Evolutionary conservation across 2,113 vertebrate species (phyloP).

Genomic region (Haliaeetus leucogaster): DNA sequence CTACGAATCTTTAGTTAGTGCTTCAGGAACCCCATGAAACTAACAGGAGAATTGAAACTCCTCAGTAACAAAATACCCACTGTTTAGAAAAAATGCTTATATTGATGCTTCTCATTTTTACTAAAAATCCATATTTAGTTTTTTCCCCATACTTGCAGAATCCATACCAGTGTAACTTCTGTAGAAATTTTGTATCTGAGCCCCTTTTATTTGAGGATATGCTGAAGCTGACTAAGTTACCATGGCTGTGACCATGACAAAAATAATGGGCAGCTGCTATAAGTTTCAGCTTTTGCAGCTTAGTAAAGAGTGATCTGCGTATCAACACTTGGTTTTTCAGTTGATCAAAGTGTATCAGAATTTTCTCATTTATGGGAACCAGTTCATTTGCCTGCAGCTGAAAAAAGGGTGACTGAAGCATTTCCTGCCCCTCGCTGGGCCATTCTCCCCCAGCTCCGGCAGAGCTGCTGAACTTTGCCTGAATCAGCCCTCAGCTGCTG

Average conservation of each 20-base stretch:
- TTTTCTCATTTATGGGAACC: neutral
- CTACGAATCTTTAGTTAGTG: neutral
- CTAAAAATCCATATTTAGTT: neutral
- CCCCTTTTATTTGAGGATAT: neutral
- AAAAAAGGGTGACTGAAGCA: neutral
- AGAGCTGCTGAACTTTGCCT: neutral
- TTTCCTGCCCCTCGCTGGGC: neutral
- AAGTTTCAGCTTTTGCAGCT: neutral
- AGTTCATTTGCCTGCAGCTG: neutral
- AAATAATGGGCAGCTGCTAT: neutral
- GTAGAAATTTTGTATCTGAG: neutral
- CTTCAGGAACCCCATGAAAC: neutral
- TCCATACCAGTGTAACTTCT: neutral
- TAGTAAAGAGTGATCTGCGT: neutral
- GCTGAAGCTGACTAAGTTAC: neutral
- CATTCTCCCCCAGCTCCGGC: rapidly evolving
- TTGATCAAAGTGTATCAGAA: neutral
- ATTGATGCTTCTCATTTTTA: neutral
- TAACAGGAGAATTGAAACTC: neutral
- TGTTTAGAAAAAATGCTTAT: neutral
- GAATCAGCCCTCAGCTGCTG: neutral
- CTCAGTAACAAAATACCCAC: neutral
- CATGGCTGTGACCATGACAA: neutral
- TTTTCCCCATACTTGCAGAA: neutral
- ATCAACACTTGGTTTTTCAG: neutral